Evolutionary conservation across 2,113 vertebrate species (phyloP), one percentile per base, ranked within the genome.

Genomic region (Psettodes erumei): DNA sequence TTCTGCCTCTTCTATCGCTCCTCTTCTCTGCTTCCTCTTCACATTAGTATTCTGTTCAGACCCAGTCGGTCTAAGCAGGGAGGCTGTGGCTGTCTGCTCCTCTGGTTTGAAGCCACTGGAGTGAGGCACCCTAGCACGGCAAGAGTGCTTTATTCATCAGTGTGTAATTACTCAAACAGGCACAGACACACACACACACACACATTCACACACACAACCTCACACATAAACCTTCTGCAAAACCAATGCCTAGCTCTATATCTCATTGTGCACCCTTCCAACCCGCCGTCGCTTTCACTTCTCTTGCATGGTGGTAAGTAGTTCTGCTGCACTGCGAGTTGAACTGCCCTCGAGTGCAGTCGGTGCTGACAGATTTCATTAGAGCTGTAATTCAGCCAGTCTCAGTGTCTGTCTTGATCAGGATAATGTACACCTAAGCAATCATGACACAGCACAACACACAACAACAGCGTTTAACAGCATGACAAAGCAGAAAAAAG

Each of bases 1-100:
- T 63, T 43, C 15, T 47, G 51, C 38, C 40, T 25, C 59, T 18
- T 75, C 75, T 67, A 56, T 67, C 80, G 48, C 62, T 58, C 42
- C 13, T 42, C 35, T 30, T 58, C 43, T 67, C 58, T 81, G 73
- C 69, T 59, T 85, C 72, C 54, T 69, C 81, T 35, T 81, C 65
- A 43, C 86, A 92, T 93, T 92, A 92, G 88, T 90, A 93, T 93
- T 93, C 91, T 81, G 86, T 75, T 88, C 91, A 87, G 75, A 59
- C 75, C 56, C 79, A 74, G 76, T 65, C 61, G 0, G 76, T 90
- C 90, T 86, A 70, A 84, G 84, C 81, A 69, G 74, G 61, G 70
- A 80, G 70, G 55, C 79, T 81, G 71, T 77, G 78, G 75, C 75
- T 84, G 84, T 87, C 88, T 91, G 81, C 85, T 83, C 48, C 64